phyloP scores from a whole-genome alignment of 2,113 vertebrate genomes.

The Myrmophylax atrothorax region DNA sequence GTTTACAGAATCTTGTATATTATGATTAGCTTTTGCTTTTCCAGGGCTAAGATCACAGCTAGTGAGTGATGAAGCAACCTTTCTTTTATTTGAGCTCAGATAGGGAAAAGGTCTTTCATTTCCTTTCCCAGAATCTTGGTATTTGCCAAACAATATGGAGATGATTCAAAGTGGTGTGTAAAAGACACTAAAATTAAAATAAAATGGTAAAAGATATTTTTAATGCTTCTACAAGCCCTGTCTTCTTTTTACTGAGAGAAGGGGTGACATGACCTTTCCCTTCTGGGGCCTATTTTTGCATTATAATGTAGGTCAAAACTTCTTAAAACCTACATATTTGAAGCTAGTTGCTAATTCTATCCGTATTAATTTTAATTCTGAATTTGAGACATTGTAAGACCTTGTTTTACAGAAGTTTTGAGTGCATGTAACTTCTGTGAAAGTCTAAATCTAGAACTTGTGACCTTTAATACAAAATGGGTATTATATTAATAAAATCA shows the following conservation, averaged over 20 bases:
- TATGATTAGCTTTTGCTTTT: constrained; percentile 8
- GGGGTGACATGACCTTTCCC: not conserved
- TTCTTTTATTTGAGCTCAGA: not conserved
- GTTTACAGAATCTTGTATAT: not conserved
- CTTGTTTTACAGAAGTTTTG: not conserved
- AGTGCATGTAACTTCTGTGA: not conserved
- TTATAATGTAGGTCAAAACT: constrained; percentile 44
- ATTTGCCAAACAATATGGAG: not conserved
- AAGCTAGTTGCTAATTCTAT: constrained; percentile 15
- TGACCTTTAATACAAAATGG: not conserved
- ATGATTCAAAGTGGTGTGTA: not conserved
- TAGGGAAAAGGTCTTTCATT: constrained; percentile 4
- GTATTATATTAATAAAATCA: not conserved
- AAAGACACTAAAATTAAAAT: not conserved
- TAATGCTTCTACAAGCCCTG: not conserved
- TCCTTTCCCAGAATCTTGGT: not conserved
- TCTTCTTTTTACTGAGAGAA: not conserved
- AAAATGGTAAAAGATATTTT: not conserved
- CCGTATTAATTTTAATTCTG: constrained; percentile 23
- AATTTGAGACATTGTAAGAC: not conserved
- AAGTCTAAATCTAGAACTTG: not conserved
- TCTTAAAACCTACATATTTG: constrained; percentile 3
- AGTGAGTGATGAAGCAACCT: not conserved
- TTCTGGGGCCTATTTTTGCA: constrained; percentile 24
- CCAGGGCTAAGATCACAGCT: not conserved